phyloP scores from a whole-genome alignment of 2,888 invertebrate genomes.

The Apodemia zela region DNA sequence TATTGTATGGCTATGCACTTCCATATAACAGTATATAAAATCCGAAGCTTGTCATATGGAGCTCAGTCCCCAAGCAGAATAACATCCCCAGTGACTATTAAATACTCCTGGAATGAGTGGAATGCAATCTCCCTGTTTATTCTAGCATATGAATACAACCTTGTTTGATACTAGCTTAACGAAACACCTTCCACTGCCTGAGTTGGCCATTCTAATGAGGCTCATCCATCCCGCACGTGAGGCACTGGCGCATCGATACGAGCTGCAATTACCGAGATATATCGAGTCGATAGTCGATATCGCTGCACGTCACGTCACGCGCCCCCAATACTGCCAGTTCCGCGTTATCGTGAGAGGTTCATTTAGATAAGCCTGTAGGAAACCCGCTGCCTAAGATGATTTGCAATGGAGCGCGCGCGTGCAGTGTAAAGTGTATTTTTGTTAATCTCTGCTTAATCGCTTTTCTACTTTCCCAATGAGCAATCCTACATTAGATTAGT shows the following conservation, averaged over 20 bases:
- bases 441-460: no score
- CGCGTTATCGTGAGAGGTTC: slow-evolving; percentile 50
- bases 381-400: slow-evolving; percentile 2
- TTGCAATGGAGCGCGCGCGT: background rate
- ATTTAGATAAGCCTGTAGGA: slow-evolving; percentile 42
- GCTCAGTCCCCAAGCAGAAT: no score
- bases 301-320: slow-evolving; percentile 36
- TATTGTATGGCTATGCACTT: no score
- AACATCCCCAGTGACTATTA: no score
- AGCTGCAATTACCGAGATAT: slow-evolving; percentile 42
- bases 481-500: no score
- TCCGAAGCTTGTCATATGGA: no score
- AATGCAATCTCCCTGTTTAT: no score
- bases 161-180: no score
- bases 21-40: no score
- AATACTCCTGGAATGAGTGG: no score
- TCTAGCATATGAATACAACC: no score
- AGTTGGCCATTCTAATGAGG: slow-evolving; percentile 28
- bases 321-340: slow-evolving; percentile 40
- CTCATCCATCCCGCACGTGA: slow-evolving; percentile 30
- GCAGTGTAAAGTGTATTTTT: background rate
- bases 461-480: no score
- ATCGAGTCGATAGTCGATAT: slow-evolving; percentile 30
- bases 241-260: slow-evolving; percentile 23
- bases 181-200: background rate